Evolutionary conservation across 2,797 vertebrate genomes (phyloP), one percentile per base, ranked within the genome.

Genomic region (Typhlichthys subterraneus): DNA sequence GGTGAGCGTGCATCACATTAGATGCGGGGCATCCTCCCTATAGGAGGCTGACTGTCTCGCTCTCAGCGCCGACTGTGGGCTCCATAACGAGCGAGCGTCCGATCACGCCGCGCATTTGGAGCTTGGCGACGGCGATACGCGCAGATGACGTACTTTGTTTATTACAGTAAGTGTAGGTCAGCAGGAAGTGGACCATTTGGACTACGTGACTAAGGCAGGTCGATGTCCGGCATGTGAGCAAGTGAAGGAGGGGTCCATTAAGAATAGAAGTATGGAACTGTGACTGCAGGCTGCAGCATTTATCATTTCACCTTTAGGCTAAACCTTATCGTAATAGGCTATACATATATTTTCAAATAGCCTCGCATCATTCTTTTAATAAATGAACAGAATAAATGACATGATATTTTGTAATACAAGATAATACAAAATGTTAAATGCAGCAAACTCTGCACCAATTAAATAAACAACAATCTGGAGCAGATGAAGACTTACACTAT

Each of bases 21-120:
- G 81, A 86, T 78, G 82, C 78, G 42, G 14, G 8, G 33, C 5
- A 9, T 6, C 33, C 33, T 38, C 33, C 29, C 60, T 53, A 17
- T 17, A 82, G 90, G 88, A 90, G 91, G 87, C 90, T 45, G 72
- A 67, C 69, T 82, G 86, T 91, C 88, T 88, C 71, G 80, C 73
- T 57, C 61, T 67, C 65, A 72, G 71, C 47, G 49, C 69, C 65
- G 49, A 82, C 85, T 86, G 86, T 84, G 79, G 82, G 56, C 74
- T 31, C 69, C 55, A 76, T 53, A 53, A 61, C 33, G 68, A 72
- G 71, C 65, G 67, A 69, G 58, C 61, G 50, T 74, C 70, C 70
- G 68, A 70, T 75, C 69, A 31, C 70, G 14, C 84, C 77, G 74
- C 54, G 46, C n/a, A 65, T 23, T 61, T 68, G 45, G 46, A 56